A percentile compares a stretch with the other conserved stretches of the same genome.
Conservation (phyloP, 2,113 vertebrate genomes). For the Ceratotherium simum region DNA sequence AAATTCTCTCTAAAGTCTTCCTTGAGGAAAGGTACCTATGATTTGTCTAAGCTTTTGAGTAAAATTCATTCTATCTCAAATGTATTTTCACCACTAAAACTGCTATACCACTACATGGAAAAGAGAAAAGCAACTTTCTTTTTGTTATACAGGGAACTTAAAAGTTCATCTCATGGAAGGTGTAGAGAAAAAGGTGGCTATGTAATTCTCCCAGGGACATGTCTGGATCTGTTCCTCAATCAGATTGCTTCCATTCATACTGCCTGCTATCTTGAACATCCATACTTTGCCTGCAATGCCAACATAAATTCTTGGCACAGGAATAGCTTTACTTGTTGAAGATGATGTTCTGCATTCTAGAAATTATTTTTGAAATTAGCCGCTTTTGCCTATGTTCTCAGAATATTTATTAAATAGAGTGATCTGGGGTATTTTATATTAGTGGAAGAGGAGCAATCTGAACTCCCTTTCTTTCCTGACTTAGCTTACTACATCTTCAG, state of each 20-base stretch:
- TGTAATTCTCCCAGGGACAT: not conserved
- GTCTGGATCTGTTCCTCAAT: not conserved
- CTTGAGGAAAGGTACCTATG: not conserved
- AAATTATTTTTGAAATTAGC: conserved; percentile 26
- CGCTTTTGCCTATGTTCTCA: not conserved
- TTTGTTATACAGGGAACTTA: not conserved
- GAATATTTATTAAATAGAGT: not conserved
- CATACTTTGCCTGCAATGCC: not conserved
- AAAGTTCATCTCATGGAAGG: not conserved
- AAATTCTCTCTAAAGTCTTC: not conserved
- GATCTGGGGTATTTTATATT: not conserved
- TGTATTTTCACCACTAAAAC: not conserved
- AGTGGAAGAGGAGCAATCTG: not conserved
- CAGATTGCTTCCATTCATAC: not conserved
- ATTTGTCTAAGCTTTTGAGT: conserved; percentile 11
- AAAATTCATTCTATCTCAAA: not conserved
- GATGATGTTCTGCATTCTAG: not conserved
- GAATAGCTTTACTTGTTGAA: not conserved
- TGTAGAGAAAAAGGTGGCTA: not conserved
- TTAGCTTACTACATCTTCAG: not conserved
- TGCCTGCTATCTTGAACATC: not conserved
- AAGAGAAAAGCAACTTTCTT: not conserved
- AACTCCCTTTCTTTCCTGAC: not conserved
- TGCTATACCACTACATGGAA: not conserved
- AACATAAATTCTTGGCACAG: conserved; percentile 15